Percentiles rank a stretch among this genome's conserved stretches.
Conservation (phyloP, 2,113 vertebrate species). For the Thryonomys swinderianus region DNA sequence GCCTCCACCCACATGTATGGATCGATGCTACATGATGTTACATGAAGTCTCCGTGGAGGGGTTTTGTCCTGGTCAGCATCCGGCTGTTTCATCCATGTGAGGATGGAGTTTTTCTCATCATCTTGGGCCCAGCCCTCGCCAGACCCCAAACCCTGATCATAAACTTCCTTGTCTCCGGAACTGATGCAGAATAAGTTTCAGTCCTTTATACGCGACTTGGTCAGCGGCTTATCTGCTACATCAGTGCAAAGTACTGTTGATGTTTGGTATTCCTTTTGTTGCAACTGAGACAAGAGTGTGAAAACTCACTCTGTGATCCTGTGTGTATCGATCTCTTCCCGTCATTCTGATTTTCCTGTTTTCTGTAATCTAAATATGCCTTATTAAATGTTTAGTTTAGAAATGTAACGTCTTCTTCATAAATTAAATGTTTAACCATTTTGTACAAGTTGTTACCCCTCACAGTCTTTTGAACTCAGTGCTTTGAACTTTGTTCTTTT, state of each 20-base stretch:
- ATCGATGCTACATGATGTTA: fast-evolving
- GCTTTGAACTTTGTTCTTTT: no score
- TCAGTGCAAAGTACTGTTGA: not conserved
- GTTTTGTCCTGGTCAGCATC: not conserved
- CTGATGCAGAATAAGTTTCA: not conserved
- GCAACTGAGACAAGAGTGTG: no score
- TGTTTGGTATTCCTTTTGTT: not conserved
- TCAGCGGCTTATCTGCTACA: no score
- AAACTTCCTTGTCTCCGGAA: not conserved
- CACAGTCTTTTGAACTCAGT: not conserved
- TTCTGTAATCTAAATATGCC: not conserved
- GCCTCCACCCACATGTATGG: not conserved
- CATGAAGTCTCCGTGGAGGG: not conserved
- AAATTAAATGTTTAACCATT: not conserved
- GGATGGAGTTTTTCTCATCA: not conserved
- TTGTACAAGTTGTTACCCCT: not conserved
- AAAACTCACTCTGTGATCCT: not conserved
- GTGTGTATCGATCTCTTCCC: not conserved
- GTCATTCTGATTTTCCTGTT: not conserved
- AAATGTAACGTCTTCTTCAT: not conserved
- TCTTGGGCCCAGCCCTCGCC: not conserved
- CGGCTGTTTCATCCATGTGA: not conserved
- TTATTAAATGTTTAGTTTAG: not conserved
- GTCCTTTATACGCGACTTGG: not conserved
- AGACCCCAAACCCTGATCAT: not conserved